Evolutionary conservation across 1,140 invertebrate genomes (phyloP), one percentile per base, ranked within the genome.

Genomic region (Drosophila subobscura): DNA sequence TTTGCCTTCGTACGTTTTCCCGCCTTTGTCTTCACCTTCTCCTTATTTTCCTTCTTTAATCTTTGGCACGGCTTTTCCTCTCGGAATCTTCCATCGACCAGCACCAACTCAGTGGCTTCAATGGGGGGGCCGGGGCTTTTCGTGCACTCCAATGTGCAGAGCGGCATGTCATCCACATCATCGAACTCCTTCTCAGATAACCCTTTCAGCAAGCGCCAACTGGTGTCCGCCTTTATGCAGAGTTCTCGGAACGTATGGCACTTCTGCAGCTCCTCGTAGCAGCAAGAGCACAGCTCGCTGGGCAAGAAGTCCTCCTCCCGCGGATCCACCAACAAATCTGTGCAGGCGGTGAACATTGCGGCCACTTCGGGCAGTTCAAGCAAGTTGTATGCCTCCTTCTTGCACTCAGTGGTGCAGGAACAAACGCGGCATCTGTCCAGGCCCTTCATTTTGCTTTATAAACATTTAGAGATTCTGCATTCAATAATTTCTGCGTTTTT

Each of bases 361-460:
- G 68, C 80, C 41, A 90, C 44, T 2, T 75, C 29, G 0, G 63
- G 58, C 3, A 54, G 41, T 4, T 74, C 40, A 4, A 80, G 65
- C 29, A 86, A 47, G 5, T 74, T 77, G 41, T 74, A 77, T 37
- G 27, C 37, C 6, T 29, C 40, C 1, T 27, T 56, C 2, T 56
- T 23, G 4, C 41, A 40, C 12, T 55, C 42, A 6, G 74, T 41
- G 6, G 44, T 29, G 23, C 53, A 57, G 49, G 44, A 59, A 54
- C 86, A 90, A 5, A 79, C 70, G 5, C 86, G 86, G 49, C 86
- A 90, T 22, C 64, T 80, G 14, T 41, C 40, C 22, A 63, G 41
- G 1, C 22, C 41, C 2, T 37, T 42, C 81, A 80, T 61, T 22
- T 42, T 7, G 5, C 7, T 5, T 45, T 20, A 14, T 16, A 16